Evolutionary conservation across 2,113 vertebrate genomes (phyloP).

Genomic region (Andinoacara biseriatus): DNA sequence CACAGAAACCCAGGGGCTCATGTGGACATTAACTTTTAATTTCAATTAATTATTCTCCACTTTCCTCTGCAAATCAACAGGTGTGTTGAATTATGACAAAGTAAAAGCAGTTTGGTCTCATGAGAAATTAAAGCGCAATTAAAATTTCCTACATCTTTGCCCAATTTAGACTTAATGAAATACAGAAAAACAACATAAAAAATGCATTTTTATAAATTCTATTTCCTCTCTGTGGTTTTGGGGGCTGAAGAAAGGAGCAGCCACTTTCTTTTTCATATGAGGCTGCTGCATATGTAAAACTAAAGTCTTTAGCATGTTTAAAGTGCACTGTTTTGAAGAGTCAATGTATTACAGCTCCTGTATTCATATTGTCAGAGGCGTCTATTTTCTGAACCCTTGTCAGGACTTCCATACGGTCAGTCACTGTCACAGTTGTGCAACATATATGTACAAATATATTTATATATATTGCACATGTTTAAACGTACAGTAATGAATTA

Average conservation of each 20-base stretch:
- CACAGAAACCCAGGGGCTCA: not conserved
- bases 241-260: not conserved
- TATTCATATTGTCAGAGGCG: too few species aligned
- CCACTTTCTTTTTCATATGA: not conserved
- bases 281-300: too few species aligned
- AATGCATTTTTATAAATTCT: not conserved
- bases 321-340: too few species aligned
- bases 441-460: too few species aligned
- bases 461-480: too few species aligned
- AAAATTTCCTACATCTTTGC: not conserved
- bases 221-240: not conserved
- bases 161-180: not conserved
- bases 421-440: too few species aligned
- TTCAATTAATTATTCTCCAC: not conserved
- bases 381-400: too few species aligned
- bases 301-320: too few species aligned
- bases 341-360: too few species aligned
- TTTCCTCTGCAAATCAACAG: not conserved
- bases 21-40: not conserved
- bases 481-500: too few species aligned
- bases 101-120: not conserved
- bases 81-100: not conserved
- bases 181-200: not conserved
- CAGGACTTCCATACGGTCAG: too few species aligned
- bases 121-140: not conserved